Evolutionary conservation across 2,797 vertebrate genomes (phyloP).

Genomic region (Phyllotis vaccarum): DNA sequence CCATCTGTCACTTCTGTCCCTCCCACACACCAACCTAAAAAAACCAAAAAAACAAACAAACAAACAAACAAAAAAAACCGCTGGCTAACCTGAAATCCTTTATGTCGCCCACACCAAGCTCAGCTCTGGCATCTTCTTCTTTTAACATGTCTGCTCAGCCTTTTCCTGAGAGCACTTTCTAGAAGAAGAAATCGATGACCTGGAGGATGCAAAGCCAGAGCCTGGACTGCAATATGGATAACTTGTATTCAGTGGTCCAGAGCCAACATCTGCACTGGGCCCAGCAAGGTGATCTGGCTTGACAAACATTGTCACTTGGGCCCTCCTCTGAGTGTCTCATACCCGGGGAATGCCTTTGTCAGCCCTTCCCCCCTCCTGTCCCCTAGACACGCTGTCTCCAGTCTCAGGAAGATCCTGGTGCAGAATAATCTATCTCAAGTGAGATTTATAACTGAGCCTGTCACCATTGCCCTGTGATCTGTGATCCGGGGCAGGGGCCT

Average conservation of each 20-base stretch:
- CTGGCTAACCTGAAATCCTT: not conserved
- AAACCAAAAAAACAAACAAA: no score
- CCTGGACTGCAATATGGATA: not conserved
- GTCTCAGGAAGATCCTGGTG: not conserved
- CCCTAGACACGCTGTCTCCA: constrained; percentile 14
- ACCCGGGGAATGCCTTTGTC: not conserved
- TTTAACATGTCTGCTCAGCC: not conserved
- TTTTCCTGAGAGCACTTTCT: not conserved
- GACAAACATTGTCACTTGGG: not conserved
- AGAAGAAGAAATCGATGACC: not conserved
- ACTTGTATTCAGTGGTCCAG: not conserved
- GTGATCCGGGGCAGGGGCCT: constrained; percentile 61
- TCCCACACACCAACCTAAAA: not conserved
- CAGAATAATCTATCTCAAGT: constrained; percentile 49
- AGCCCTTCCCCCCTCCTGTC: constrained; percentile 2
- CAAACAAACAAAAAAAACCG: not conserved
- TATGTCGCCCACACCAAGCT: not conserved
- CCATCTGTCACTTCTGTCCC: not conserved
- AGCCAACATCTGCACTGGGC: not conserved
- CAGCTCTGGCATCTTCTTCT: not conserved
- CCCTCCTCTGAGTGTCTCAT: not conserved
- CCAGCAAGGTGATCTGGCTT: not conserved
- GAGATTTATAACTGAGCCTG: constrained; percentile 63
- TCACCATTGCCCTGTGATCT: constrained; percentile 64
- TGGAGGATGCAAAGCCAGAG: not conserved